Evolutionary conservation across 2,888 invertebrate species (phyloP), one percentile per base, ranked within the genome.

Genomic region (Nemurella pictetii): DNA sequence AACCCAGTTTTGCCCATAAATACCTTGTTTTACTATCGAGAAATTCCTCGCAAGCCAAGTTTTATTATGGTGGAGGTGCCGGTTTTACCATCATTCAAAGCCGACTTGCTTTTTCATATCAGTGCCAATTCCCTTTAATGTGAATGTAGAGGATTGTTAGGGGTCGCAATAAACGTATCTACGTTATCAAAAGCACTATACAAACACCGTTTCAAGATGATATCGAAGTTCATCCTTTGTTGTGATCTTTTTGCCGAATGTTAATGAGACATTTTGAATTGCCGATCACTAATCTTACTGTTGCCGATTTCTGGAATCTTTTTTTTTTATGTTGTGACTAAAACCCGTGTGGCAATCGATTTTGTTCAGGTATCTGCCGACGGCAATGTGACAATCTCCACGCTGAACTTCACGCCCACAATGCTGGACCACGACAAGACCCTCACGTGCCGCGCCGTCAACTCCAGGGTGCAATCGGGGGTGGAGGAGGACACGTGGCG

Each of bases 381-480:
- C 89, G 95, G 95, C 36, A 97, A 97, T 89, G 94, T 95, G 87
- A 96, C 96, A 78, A 93, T 94, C 75, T 97, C 97, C 2, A 93
- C 93, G 85, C 90, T 97, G 84, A 92, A 93, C 83, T 95, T 97
- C 91, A 93, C 93, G 28, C 96, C 97, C 15, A 93, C 93, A 2
- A 93, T 95, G 89, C 93, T 93, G 87, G 95, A 97, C 91, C 95
- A 97, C 89, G 95, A 95, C 25, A 94, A 94, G 88, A 92, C 93
- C 35, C 92, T 97, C 86, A 95, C 95, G 83, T 97, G 97, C 89
- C 93, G 96, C 85, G 97, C 97, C 0, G 93, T 95, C 85, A 97
- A 97, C 90, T 92, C 94, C 81, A 92, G 94, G 87, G 92, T 97
- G 29, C 93, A 94, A 88, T 94, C 93, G 87, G 94, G 95, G 85